Base-by-base conservation (phyloP, 1,140 invertebrate species). In the Kradibia gibbosae region DNA sequence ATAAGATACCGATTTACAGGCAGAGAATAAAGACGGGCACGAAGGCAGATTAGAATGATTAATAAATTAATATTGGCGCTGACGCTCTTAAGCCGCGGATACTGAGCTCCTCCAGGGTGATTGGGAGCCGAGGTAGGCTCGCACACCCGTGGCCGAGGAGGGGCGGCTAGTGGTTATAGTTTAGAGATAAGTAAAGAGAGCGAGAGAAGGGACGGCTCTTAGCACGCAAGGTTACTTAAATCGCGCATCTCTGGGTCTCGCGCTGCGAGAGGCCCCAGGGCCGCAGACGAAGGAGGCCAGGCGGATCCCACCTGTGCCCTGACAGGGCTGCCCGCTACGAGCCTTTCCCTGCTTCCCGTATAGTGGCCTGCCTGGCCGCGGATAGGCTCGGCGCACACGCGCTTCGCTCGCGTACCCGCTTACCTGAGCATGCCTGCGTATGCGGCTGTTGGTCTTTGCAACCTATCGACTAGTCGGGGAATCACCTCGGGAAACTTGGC, bases 221-320 rank as follows among this genome's bases (percentile, higher is more conserved):
- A 34, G 45, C 88, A 87, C 86, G 89, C 89, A 89, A 88, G 85
- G 87, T 88, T 89, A 86, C 89, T 89, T 89, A 87, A 88, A 86
- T 88, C n/a, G 87, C 86, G 85, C 84, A 87, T 87, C 85, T 85
- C 86, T 84, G 81, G 82, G 84, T 84, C 84, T 84, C 77, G 50
- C 53, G 79, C n/a, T n/a, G n/a, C 80, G 83, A 67, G 62, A 11
- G 50, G 5, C 83, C 82, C n/a, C 39, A 5, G 0, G 20, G 28
- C 36, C 28, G 0, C 42, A 22, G 42, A 48, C 25, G 65, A 83
- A 83, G 74, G 72, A 82, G 85, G n/a, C 4, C 4, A 34, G 34
- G 70, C 83, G 71, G 83, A 90, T 90, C 90, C 88, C 88, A 90
- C 88, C 87, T 89, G 89, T 87, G 85, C 85, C 71, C 82, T 80